A percentile compares a stretch with the other conserved stretches of the same genome.
phyloP scores from a whole-genome alignment of 1,140 invertebrate genomes.

The Papilio polytes region DNA sequence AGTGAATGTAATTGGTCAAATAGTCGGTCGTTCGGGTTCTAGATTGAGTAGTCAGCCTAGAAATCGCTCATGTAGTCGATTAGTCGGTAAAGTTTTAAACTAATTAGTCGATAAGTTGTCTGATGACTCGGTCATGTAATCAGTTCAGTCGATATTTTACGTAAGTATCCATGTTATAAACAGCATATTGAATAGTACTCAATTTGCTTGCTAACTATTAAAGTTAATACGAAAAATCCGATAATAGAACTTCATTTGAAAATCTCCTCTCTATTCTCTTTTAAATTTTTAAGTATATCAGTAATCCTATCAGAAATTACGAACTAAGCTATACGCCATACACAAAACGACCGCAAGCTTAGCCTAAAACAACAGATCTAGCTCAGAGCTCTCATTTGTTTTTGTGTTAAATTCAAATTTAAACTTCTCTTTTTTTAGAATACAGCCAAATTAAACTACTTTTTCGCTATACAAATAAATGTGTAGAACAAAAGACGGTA shows the following conservation, averaged over 20 bases:
- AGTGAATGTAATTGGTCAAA: neutral
- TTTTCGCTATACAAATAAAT: too few relatives aligned
- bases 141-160: neutral
- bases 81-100: neutral
- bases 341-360: slow-evolving; percentile 29
- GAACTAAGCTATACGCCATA: slow-evolving; percentile 3
- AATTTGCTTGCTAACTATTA: neutral
- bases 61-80: neutral
- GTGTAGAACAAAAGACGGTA: too few relatives aligned
- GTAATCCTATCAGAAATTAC: neutral
- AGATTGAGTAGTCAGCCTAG: neutral
- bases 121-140: neutral
- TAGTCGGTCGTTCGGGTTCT: neutral
- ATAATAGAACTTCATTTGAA: neutral
- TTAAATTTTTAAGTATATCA: neutral
- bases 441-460: too few relatives aligned
- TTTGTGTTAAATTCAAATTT: neutral
- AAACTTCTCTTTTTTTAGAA: neutral
- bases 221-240: neutral
- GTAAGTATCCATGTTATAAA: neutral
- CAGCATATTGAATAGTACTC: neutral
- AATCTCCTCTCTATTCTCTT: neutral
- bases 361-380: slow-evolving; percentile 18
- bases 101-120: neutral
- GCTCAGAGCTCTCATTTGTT: neutral